phyloP scores from a whole-genome alignment of 2,888 invertebrate genomes.

The Stenurella melanura region DNA sequence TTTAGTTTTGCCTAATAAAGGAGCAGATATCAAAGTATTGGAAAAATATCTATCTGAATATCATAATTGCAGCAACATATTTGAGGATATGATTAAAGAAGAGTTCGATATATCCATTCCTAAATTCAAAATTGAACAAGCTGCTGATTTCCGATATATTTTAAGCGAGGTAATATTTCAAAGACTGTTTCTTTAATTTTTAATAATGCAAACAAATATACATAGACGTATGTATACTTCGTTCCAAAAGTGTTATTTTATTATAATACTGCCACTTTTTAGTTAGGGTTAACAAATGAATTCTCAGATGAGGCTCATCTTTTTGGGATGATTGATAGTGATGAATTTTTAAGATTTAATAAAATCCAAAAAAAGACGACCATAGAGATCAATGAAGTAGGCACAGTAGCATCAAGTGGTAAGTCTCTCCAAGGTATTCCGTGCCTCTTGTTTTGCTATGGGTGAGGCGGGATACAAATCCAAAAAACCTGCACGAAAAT shows the following conservation, averaged over 20 bases:
- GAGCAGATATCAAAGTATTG: neutral
- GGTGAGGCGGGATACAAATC: no score
- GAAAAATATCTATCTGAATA: neutral
- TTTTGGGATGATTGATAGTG: neutral
- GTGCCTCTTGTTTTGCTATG: no score
- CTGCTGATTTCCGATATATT: slow-evolving; percentile 79
- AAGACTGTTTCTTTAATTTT: no score
- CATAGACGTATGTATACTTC: no score
- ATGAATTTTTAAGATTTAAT: neutral
- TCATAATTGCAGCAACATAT: slow-evolving; percentile 62
- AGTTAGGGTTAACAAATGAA: no score
- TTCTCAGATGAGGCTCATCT: neutral
- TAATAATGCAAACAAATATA: no score
- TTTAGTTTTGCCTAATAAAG: neutral
- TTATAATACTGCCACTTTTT: no score
- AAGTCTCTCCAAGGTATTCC: neutral
- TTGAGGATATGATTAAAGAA: slow-evolving; percentile 71
- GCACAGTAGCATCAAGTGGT: neutral
- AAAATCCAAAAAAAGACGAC: neutral
- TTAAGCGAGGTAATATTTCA: slow-evolving; percentile 77
- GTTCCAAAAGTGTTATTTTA: no score
- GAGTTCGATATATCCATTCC: slow-evolving; percentile 84
- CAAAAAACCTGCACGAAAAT: no score
- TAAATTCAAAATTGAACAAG: slow-evolving; percentile 86
- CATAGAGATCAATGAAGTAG: neutral